Conservation (phyloP, 1,140 invertebrate genomes). For the Diuraphis noxia region DNA sequence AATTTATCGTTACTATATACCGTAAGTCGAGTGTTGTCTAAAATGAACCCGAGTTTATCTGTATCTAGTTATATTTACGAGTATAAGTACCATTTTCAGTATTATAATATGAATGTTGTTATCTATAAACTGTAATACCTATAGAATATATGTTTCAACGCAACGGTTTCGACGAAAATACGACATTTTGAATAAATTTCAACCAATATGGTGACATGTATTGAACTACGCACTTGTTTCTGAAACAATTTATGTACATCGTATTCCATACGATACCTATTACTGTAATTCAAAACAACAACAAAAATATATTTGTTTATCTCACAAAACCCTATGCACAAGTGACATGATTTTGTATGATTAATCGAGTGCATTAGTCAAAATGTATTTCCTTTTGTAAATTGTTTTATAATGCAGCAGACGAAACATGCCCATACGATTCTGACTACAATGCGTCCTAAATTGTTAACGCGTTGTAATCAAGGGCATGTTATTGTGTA, state of each 20-base stretch:
- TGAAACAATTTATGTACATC: neutral
- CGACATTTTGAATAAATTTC: neutral
- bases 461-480: constrained; percentile 31
- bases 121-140: neutral
- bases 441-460: constrained; percentile 15
- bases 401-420: constrained; percentile 12
- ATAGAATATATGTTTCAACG: no score
- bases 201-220: neutral
- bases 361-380: constrained; percentile 30
- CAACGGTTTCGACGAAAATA: neutral
- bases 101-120: no score
- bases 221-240: neutral
- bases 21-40: no score
- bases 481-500: constrained; percentile 19
- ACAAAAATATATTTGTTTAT: neutral
- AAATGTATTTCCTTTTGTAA: constrained; percentile 24
- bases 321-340: neutral
- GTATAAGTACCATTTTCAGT: no score
- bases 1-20: no score
- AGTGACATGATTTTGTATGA: neutral
- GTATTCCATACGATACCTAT: neutral
- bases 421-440: neutral
- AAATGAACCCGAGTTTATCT: no score
- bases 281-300: neutral
- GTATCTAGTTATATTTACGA: no score